Evolutionary conservation across 2,888 invertebrate genomes (phyloP), one percentile per base, ranked within the genome.

Genomic region (Ernsta delagoae): DNA sequence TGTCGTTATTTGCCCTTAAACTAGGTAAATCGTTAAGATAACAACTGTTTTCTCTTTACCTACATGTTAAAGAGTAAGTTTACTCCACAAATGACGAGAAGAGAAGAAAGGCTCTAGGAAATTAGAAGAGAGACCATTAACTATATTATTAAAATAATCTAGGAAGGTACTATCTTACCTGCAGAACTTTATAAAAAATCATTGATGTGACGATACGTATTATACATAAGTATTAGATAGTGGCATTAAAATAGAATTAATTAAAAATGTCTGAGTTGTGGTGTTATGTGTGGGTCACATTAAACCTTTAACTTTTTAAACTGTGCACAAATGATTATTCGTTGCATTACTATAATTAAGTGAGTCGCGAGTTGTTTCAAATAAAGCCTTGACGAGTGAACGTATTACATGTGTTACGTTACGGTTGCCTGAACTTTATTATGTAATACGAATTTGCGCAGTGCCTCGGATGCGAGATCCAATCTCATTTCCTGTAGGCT

Each of bases 391-490:
- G 79, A 78, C 79, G 77, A 74, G 70, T 77, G 82, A 81, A 81
- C 74, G 83, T 83, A 82, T 83, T 69, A 83, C 84, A 81, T 77
- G 74, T 79, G 80, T 81, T 78, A 78, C 75, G 78, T 74, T 78
- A 80, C 77, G 75, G 75, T 73, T 73, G 74, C 77, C 78, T 74
- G 76, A 78, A 82, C 84, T 83, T 83, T 83, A 85, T 86, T 82
- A 82, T 76, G 71, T 77, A 75, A 78, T 74, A 71, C 76, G 71
- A 72, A 77, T 75, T 75, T 76, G 75, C 76, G 75, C 76, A 76
- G 76, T 73, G 75, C 78, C 78, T 77, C 75, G 76, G 76, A 78
- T 78, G 74, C 73, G 72, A 78, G 78, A 83, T 78, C 77, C 81
- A 82, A 82, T 84, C 78, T 77, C 75, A 76, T 72, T 77, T 54